Percentiles rank a stretch among this genome's conserved stretches.
These are phyloP conservation scores for Apoda limacodes DNA, from an alignment of 2,888 invertebrate species.

Conservation along the genomic window DNA sequence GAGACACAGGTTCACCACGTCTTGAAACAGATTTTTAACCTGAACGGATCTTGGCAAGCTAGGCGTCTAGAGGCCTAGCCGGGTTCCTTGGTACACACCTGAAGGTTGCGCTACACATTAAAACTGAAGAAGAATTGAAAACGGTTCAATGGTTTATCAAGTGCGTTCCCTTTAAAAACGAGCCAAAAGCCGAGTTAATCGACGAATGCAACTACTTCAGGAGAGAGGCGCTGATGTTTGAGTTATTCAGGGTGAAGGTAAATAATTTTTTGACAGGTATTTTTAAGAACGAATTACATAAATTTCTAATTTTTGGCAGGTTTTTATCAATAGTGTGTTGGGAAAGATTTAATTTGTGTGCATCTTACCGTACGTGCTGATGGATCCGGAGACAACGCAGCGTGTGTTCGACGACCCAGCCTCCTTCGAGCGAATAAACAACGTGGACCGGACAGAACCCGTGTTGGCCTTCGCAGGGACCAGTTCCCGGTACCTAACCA, in stretches of 20 bases:
- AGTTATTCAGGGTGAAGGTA: slow-evolving; percentile 37
- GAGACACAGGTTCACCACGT: slow-evolving; percentile 31
- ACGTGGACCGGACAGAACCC: slow-evolving; percentile 40
- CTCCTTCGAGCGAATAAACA: slow-evolving; percentile 40
- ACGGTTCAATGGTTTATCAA: slow-evolving; percentile 42
- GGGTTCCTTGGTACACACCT: slow-evolving; percentile 52
- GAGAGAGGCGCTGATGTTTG: slow-evolving; percentile 40
- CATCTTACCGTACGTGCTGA: slow-evolving; percentile 27
- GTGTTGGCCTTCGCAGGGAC: no score
- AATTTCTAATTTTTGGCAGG: no score
- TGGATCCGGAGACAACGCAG: slow-evolving; percentile 34
- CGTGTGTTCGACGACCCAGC: slow-evolving; percentile 46
- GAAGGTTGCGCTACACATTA: slow-evolving; percentile 28
- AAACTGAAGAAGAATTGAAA: slow-evolving; percentile 18
- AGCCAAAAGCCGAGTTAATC: slow-evolving; percentile 43
- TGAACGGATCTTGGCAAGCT: no score
- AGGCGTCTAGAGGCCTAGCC: slow-evolving; percentile 34
- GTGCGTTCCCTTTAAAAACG: slow-evolving; percentile 33
- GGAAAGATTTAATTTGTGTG: slow-evolving; percentile 23
- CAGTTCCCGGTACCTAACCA: slow-evolving; percentile 24
- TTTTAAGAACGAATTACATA: no score
- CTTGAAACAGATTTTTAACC: slow-evolving; percentile 21
- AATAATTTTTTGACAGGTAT: no score
- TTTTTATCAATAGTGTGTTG: slow-evolving; percentile 29
- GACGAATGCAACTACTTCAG: slow-evolving; percentile 30